Evolutionary conservation across 2,797 vertebrate species (phyloP), one percentile per base, ranked within the genome.

Genomic region (Manis javanica): DNA sequence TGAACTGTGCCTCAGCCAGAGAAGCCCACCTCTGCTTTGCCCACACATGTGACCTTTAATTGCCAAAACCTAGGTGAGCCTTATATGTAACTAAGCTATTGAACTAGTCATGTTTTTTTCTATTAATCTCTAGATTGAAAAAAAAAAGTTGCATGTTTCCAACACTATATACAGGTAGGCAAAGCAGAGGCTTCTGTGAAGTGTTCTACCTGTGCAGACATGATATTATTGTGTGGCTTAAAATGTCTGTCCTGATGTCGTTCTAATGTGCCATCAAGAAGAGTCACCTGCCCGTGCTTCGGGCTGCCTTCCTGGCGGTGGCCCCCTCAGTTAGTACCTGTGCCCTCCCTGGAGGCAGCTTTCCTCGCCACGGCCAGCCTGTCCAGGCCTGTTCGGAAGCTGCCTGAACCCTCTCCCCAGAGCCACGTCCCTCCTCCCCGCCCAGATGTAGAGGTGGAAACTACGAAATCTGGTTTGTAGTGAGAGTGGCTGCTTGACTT

Each of bases 61-160:
- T 55, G 66, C 59, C n/a, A 4, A 74, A 81, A 55, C 61, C 13
- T 63, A 19, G 7, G 14, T 51, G 77, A 95, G 42, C 66, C 66
- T 94, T 84, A 13, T 26, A 49, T 89, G 34, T 96, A 89, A 75
- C 77, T 34, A 53, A 81, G 16, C 81, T 49, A 79, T 19, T 90
- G n/a, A 85, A 53, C 42, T 84, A 92, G 5, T 64, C 82, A 59
- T 16, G 0, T 68, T 72, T 85, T 49, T 93, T 75, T 7, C 34
- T 75, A 34, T n/a, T 91, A 23, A 63, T 68, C 26, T 90, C 77
- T 81, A 85, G 34, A 69, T 78, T 75, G 46, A 11, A 46, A 46
- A 46, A 46, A 46, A 46, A 46, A 46, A 11, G 46, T 11, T 77
- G 2, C 46, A 7, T 46, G 9, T 74, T 81, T 24, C 55, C 55